A percentile compares a stretch with the other conserved stretches of the same genome.
These are phyloP conservation scores for Drosophila prostipennis DNA, from an alignment of 2,888 invertebrate genomes.

Conservation along the genomic window DNA sequence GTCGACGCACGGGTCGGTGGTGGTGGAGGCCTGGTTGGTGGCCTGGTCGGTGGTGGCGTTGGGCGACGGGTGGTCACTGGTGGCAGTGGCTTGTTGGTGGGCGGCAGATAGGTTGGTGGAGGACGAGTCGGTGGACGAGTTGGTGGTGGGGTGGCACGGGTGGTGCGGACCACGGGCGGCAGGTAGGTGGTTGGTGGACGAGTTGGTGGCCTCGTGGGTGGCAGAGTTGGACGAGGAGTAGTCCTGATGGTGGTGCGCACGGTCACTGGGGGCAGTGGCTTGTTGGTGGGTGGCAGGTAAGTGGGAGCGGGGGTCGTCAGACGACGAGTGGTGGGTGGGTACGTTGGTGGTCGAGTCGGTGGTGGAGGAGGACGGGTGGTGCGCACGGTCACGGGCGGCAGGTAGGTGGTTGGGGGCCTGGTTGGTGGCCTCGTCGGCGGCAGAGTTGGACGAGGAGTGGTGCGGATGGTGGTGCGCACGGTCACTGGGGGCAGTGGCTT, in stretches of 20 bases:
- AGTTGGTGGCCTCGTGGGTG: slow-evolving; percentile 48
- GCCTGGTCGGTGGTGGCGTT: slow-evolving; percentile 4
- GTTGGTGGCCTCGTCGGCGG: slow-evolving; percentile 45
- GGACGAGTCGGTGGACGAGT: slow-evolving; percentile 39
- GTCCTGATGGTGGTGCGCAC: slow-evolving; percentile 43
- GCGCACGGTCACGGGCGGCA: slow-evolving; percentile 4
- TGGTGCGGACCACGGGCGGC: slow-evolving; percentile 26
- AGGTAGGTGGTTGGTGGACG: slow-evolving; percentile 44
- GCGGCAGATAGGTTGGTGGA: slow-evolving; percentile 65
- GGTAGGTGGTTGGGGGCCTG: slow-evolving; percentile 28
- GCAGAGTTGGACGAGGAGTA: slow-evolving; percentile 52
- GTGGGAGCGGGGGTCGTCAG: slow-evolving; percentile 47
- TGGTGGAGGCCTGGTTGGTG: slow-evolving; percentile 8
- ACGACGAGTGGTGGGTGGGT: slow-evolving; percentile 33
- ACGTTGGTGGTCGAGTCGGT: slow-evolving; percentile 58
- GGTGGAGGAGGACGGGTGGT: slow-evolving; percentile 53
- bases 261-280: slow-evolving; percentile 45
- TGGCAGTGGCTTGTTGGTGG: slow-evolving; percentile 15
- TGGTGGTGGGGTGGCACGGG: slow-evolving; percentile 29
- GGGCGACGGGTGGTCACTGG: slow-evolving; percentile 1
- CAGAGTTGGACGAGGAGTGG: slow-evolving; percentile 55
- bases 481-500: slow-evolving; percentile 35
- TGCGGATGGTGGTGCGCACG: slow-evolving; percentile 16
- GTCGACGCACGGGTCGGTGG: slow-evolving; percentile 31
- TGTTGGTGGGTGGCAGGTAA: slow-evolving; percentile 57